phyloP scores from a whole-genome alignment of 2,888 invertebrate genomes.

The Griposia aprilina region DNA sequence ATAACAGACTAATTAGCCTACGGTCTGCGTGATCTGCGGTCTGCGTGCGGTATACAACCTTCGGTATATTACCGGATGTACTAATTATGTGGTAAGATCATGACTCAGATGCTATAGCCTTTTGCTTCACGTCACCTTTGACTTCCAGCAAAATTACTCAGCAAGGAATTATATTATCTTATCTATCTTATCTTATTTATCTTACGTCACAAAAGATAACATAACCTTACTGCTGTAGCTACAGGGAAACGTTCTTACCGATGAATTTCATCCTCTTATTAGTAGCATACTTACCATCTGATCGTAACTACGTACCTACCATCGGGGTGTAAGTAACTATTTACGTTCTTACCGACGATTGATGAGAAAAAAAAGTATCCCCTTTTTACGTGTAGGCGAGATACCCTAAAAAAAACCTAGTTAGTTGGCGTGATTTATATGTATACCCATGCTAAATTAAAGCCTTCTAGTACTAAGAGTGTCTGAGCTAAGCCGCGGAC shows the following conservation, averaged over 20 bases:
- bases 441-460: neutral
- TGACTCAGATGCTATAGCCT: no score
- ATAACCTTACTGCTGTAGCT: neutral
- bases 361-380: neutral
- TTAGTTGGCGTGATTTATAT: neutral
- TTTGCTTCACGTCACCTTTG: neutral
- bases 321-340: neutral
- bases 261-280: neutral
- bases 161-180: no score
- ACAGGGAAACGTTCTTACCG: neutral
- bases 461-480: neutral
- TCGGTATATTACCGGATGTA: constrained; percentile 1
- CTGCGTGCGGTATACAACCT: no score
- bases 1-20: neutral
- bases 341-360: neutral
- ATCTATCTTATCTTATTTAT: no score
- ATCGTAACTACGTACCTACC: neutral
- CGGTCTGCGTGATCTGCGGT: neutral
- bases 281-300: neutral
- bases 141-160: neutral
- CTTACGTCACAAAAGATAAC: no score
- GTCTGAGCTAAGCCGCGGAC: neutral
- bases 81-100: constrained; percentile 5
- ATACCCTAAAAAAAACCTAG: neutral
- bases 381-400: neutral